Percentiles rank a stretch among this genome's conserved stretches.
These are phyloP conservation scores for Chesias legatella DNA, from an alignment of 2,888 invertebrate species.

Conservation along the genomic window DNA sequence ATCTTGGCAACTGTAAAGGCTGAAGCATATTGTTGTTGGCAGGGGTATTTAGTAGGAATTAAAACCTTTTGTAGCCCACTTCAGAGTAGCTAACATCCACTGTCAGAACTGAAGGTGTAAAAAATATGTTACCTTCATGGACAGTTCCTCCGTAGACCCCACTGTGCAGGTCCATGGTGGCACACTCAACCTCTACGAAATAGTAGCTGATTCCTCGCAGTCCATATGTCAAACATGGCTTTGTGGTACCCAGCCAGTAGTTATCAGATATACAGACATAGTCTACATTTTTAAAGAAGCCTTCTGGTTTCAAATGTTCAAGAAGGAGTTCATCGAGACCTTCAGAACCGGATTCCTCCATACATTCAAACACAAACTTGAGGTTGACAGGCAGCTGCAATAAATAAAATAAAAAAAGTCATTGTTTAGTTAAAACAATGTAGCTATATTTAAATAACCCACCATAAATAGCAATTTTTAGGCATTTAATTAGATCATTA, in stretches of 20 bases:
- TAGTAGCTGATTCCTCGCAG: constrained; percentile 96
- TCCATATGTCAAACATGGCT: constrained; percentile 98
- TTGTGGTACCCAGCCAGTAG: constrained; percentile 98
- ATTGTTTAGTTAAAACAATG: not conserved
- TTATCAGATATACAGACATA: constrained; percentile 99
- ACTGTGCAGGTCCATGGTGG: constrained; percentile 96
- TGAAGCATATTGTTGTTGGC: no score
- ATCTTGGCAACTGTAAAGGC: no score
- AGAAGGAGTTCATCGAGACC: constrained; percentile 94
- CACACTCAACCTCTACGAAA: constrained; percentile 91
- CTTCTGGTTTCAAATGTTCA: constrained; percentile 77
- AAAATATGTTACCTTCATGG: constrained; percentile 78
- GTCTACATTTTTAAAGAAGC: constrained; percentile 91
- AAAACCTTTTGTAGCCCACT: no score
- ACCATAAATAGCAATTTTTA: not conserved
- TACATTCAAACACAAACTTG: constrained; percentile 97
- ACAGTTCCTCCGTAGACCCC: constrained; percentile 97
- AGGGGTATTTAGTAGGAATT: no score
- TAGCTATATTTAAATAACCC: not conserved
- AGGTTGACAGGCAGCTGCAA: constrained; percentile 87
- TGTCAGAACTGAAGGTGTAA: no score
- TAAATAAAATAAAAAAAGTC: constrained; percentile 25
- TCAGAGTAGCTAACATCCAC: no score
- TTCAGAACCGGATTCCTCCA: constrained; percentile 98
- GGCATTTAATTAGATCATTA: not conserved